Base-by-base conservation (phyloP, 2,888 invertebrate species). In the Cotesia congregata region DNA sequence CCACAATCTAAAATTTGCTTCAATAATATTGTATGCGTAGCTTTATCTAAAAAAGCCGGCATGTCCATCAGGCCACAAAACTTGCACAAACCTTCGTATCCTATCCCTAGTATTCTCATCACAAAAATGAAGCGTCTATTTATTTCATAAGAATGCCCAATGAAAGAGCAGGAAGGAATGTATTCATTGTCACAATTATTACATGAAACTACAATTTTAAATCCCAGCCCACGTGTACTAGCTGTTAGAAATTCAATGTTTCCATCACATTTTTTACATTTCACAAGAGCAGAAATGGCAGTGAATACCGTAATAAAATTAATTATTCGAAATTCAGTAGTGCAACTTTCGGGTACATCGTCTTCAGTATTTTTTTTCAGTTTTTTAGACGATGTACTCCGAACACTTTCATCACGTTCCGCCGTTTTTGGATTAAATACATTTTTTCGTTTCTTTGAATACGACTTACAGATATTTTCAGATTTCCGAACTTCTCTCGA, bases 391-490 rank as follows among this genome's bases (percentile, higher is more conserved):
- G 15, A 62, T 62, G 62, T 62, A 62, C 62, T 62, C 62, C 15
- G 62, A 62, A 62, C 6, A 62, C 62, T 62, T 62, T 62, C 5
- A 62, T 62, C 62, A 62, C 62, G 62, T 62, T 62, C 62, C n/a
- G 62, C 62, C 15, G 62, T 62, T 17, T 62, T 62, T 1, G 17
- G 62, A 62, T 0, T 62, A 12, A 62, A 62, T 1, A 62, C 15
- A 62, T 62, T 15, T 6, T 62, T 62, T 62, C 62, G 1, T 62
- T 62, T 17, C n/a, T 1, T 1, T 62, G 62, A 6, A 62, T 15
- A 15, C 1, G 62, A 17, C 15, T 62, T 62, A 62, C 0, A 1
- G 15, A 62, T 62, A 5, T 62, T 62, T 17, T 62, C 12, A 17
- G 62, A 62, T 6, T 15, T 62, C 15, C 17, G 17, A 62, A 62